Conservation (phyloP, 2,797 vertebrate genomes). For the Cossypha heuglini region DNA sequence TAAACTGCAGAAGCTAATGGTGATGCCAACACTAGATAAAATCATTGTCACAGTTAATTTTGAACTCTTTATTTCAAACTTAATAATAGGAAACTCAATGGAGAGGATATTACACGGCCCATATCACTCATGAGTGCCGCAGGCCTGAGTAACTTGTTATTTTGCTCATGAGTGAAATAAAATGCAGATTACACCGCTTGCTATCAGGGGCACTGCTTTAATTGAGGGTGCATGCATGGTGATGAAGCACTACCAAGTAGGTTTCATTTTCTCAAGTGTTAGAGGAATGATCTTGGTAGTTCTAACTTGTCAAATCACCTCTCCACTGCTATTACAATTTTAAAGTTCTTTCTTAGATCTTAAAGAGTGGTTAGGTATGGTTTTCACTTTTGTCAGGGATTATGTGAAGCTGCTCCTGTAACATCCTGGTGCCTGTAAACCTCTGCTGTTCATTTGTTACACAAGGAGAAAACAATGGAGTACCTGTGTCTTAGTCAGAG, state of each 20-base stretch:
- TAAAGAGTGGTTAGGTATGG: neutral
- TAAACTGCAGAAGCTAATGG: constrained; percentile 83
- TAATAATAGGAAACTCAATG: constrained; percentile 86
- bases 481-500: neutral
- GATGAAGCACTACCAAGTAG: constrained; percentile 38
- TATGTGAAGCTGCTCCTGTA: neutral
- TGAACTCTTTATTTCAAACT: constrained; percentile 86
- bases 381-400: neutral
- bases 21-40: constrained; percentile 79
- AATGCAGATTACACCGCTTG: constrained; percentile 81
- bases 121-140: constrained; percentile 85
- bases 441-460: neutral
- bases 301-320: constrained; percentile 27
- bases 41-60: constrained; percentile 87
- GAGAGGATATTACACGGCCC: constrained; percentile 85
- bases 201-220: constrained; percentile 79
- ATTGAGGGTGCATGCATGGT: constrained; percentile 71
- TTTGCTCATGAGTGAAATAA: constrained; percentile 85
- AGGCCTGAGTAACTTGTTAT: constrained; percentile 87
- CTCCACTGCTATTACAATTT: neutral
- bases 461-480: constrained; percentile 14
- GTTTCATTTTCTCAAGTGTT: constrained; percentile 61
- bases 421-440: neutral
- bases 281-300: constrained; percentile 37
- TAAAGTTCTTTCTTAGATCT: neutral